Evolutionary conservation across 1,140 invertebrate species (phyloP), one percentile per base, ranked within the genome.

Genomic region (Chironomus tepperi): DNA sequence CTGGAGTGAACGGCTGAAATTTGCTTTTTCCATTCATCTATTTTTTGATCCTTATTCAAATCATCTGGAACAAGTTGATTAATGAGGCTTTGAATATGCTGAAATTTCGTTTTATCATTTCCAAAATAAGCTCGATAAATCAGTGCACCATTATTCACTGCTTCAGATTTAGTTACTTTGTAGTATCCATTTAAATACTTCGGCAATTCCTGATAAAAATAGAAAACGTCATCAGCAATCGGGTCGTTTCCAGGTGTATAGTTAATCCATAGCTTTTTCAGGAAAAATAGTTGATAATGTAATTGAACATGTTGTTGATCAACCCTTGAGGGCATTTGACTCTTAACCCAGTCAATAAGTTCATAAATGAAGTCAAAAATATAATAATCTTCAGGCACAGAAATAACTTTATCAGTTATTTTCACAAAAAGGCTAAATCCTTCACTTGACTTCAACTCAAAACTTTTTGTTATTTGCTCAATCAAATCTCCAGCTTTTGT

Each of bases 221-320:
- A 94, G 83, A 98, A 98, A 78, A 98, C 96, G 73, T 93, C 84
- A 83, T 98, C 96, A 7, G 94, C 94, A 82, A 95, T 93, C 70
- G 85, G 82, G 83, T 98, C 96, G 79, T 89, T 89, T 0, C 95
- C 96, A 0, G 96, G 94, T 9, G 92, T 92, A 18, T 21, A 70
- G 78, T 95, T 93, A 0, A 95, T 90, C 96, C 97, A 98, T 1
- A 98, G 83, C 81, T 98, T 98, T 80, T 96, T 95, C 95, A 98
- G 97, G 81, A 97, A 98, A 85, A 96, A 96, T 77, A 98, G 90
- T 84, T 97, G 88, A 82, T 98, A 97, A 80, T 93, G 90, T 43
- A 75, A 93, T 84, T 76, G 88, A 86, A 57, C 79, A 76, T 18
- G 78, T 73, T 18, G 78, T 73, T 77, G 79, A 75, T 84, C 83